Evolutionary conservation across 1,140 invertebrate genomes (phyloP).

Genomic region (Plectus sambesii): DNA sequence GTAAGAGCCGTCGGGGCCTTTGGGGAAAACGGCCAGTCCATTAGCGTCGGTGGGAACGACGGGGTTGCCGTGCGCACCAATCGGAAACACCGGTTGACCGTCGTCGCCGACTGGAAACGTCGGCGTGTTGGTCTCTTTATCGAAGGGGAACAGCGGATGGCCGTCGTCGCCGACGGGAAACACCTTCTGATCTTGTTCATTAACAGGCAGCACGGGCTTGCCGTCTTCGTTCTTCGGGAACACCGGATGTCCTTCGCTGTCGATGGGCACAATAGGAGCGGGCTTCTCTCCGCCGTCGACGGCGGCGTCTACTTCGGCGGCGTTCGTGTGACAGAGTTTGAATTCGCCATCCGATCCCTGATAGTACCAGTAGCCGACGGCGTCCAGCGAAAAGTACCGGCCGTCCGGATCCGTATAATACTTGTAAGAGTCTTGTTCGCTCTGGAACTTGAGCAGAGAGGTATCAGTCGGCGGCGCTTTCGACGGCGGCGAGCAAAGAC

Average conservation of each 20-base stretch:
- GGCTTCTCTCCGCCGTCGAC: no score
- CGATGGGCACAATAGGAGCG: no score
- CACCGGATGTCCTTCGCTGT: slow-evolving; percentile 25
- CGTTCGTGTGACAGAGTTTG: no score
- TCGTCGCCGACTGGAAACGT: slow-evolving; percentile 27
- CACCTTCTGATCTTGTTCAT: slow-evolving; percentile 22
- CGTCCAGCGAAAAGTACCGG: no score
- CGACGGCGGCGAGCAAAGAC: no score
- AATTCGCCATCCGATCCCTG: no score
- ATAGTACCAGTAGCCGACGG: no score
- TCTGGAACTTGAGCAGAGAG: no score
- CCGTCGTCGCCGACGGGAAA: slow-evolving; percentile 26
- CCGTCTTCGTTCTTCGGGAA: slow-evolving; percentile 20
- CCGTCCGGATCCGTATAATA: no score
- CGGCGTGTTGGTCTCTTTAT: slow-evolving; percentile 17
- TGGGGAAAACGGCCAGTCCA: slow-evolving; percentile 25
- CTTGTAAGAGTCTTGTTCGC: no score
- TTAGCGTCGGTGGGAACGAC: slow-evolving; percentile 25
- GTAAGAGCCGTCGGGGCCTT: slow-evolving; percentile 17
- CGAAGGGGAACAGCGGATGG: slow-evolving; percentile 26
- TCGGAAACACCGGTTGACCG: slow-evolving; percentile 26
- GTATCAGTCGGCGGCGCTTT: no score
- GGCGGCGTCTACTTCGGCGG: no score
- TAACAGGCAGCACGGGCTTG: slow-evolving; percentile 17
- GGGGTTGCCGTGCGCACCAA: slow-evolving; percentile 25